Conservation (phyloP, 2,113 vertebrate genomes). For the Cygnus atratus region DNA sequence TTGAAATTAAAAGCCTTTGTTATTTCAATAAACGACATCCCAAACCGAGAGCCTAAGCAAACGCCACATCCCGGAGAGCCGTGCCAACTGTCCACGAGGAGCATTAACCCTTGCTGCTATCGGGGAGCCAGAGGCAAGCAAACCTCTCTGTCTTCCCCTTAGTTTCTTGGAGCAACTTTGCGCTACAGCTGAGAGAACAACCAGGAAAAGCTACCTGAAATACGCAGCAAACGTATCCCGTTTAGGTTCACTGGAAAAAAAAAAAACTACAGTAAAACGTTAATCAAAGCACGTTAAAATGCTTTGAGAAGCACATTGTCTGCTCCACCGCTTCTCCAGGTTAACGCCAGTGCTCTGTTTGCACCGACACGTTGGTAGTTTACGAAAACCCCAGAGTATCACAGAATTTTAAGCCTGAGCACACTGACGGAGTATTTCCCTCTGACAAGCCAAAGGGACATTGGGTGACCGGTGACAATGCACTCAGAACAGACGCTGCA, state of each 20-base stretch:
- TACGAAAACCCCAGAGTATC: background rate
- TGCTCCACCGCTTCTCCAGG: background rate
- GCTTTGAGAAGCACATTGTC: background rate
- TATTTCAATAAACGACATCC: background rate
- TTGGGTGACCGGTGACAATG: background rate
- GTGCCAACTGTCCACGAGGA: background rate
- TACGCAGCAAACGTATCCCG: rapidly evolving
- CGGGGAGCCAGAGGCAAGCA: background rate
- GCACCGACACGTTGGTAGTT: background rate
- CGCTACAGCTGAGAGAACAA: background rate
- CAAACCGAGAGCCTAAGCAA: background rate
- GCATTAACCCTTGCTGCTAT: background rate
- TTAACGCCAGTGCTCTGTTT: background rate
- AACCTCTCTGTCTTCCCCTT: background rate
- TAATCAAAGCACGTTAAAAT: background rate
- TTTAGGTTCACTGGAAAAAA: background rate
- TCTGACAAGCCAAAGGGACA: background rate
- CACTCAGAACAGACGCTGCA: background rate
- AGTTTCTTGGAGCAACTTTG: background rate
- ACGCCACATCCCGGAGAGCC: background rate
- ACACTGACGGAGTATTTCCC: background rate
- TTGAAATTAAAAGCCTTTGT: background rate
- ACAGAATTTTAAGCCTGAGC: background rate
- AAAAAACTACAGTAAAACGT: background rate
- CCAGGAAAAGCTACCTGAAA: background rate